Conservation (phyloP, 2,888 invertebrate species). For the Ochlodes sylvanus region DNA sequence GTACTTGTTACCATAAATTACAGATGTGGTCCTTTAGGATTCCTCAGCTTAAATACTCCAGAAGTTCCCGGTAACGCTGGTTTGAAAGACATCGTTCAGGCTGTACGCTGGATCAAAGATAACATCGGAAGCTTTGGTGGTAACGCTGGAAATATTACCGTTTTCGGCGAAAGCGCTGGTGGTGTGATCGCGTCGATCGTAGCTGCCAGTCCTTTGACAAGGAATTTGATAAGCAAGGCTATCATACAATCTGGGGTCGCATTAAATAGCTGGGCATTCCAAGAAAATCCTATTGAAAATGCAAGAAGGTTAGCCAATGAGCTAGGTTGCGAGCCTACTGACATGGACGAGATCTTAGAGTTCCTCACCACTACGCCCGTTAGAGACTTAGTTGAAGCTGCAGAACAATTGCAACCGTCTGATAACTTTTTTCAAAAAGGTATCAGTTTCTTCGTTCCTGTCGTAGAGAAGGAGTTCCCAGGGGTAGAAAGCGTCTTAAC, state of each 20-base stretch:
- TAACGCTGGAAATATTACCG: conserved; percentile 70
- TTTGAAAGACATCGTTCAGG: conserved; percentile 71
- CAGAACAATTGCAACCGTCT: conserved; percentile 48
- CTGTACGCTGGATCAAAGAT: conserved; percentile 71
- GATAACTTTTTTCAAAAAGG: conserved; percentile 45
- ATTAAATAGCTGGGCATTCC: conserved; percentile 55
- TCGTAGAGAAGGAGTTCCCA: conserved; percentile 73
- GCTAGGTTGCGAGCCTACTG: conserved; percentile 67
- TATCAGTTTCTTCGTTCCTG: conserved; percentile 52
- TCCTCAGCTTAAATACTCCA: conserved; percentile 72
- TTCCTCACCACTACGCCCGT: conserved; percentile 67
- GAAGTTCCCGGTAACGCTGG: conserved; percentile 80
- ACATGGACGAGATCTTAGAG: conserved; percentile 67
- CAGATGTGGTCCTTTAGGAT: conserved; percentile 77
- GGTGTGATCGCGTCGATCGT: conserved; percentile 60
- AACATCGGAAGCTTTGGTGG: conserved; percentile 76
- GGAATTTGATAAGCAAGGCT: conserved; percentile 66
- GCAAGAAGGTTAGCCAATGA: conserved; percentile 60
- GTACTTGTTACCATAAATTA: conserved; percentile 85
- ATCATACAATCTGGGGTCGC: conserved; percentile 73
- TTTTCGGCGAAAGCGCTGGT: conserved; percentile 75
- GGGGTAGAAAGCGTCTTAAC: conserved; percentile 67
- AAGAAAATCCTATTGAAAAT: conserved; percentile 65
- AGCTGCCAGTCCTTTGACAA: conserved; percentile 70
- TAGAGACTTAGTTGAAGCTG: conserved; percentile 66